Conservation (phyloP, 2,888 invertebrate genomes). For the Drosophila siamana region DNA sequence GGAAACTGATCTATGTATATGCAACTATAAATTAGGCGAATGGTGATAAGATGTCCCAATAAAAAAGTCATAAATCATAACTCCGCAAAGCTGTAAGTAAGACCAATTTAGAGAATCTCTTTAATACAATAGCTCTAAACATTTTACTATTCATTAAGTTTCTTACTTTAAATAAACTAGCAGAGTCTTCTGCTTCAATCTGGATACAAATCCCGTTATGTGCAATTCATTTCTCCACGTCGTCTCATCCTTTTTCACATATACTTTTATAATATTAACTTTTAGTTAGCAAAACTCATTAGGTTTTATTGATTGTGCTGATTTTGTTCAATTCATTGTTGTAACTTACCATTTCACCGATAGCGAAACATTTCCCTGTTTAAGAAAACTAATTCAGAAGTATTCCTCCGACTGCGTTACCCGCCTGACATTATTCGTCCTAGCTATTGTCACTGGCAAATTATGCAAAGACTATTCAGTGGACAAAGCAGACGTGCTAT, state of each 20-base stretch:
- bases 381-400: slow-evolving; percentile 31
- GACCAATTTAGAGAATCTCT: too few species aligned
- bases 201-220: too few species aligned
- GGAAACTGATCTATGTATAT: too few species aligned
- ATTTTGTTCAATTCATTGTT: slow-evolving; percentile 16
- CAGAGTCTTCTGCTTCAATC: too few species aligned
- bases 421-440: slow-evolving; percentile 1
- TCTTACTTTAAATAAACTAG: too few species aligned
- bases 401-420: slow-evolving; percentile 13
- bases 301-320: slow-evolving; percentile 35
- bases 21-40: too few species aligned
- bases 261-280: background rate
- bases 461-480: slow-evolving; percentile 36
- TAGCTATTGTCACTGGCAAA: slow-evolving; percentile 37
- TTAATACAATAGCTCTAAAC: too few species aligned
- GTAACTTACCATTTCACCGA: background rate
- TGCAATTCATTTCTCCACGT: too few species aligned
- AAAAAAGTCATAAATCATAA: too few species aligned
- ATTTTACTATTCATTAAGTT: too few species aligned
- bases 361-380: slow-evolving; percentile 23
- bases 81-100: too few species aligned
- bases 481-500: slow-evolving; percentile 36
- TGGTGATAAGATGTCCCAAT: too few species aligned
- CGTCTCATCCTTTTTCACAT: background rate
- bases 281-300: slow-evolving; percentile 39